Base-by-base conservation (phyloP, 2,888 invertebrate species). In the Sinotaia quadrata region DNA sequence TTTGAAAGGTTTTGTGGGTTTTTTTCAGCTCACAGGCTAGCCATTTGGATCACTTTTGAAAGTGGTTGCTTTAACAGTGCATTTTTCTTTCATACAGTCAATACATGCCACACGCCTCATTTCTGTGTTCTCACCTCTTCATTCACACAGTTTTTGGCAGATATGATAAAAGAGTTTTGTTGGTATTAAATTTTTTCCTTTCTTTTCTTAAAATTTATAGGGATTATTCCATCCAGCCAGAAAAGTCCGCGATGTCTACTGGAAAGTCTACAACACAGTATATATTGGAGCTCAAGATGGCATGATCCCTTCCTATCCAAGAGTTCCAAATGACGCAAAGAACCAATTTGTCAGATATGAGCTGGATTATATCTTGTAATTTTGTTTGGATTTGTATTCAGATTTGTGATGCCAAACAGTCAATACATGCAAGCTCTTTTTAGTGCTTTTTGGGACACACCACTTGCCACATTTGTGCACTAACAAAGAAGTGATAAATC, bases 281-380 rank as follows among this genome's bases (percentile, higher is more conserved):
- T 99, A 99, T 86, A 98, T 99, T 81, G 99, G 99, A 33, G 98
- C 97, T 8, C 98, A 99, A 89, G 99, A 99, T 88, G 95, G 98
- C 0, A 91, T 99, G 63, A 97, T 99, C 34, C 96, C 96, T 56
- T 97, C 97, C 21, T 99, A 97, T 89, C 98, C 99, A n/a, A 91
- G 97, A 78, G 94, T 99, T 87, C 93, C 93, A 76, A 96, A 98
- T 87, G 98, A 98, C 88, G 84, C 84, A 33, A 95, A 96, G 68
- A 88, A 88, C 74, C 81, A 81, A 61, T 88, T 84, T 72, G 67
- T 87, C 62, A 69, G 88, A 77, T 86, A 87, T 59, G 88, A 88
- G 75, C 81, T 88, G 65, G 87, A 88, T 69, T 88, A 88, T 74
- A 68, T 87, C 15, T 77, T 87, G 62, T 87, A 77, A 73, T 27